Conservation (phyloP, 2,113 vertebrate species). For the Macquaria australasica region DNA sequence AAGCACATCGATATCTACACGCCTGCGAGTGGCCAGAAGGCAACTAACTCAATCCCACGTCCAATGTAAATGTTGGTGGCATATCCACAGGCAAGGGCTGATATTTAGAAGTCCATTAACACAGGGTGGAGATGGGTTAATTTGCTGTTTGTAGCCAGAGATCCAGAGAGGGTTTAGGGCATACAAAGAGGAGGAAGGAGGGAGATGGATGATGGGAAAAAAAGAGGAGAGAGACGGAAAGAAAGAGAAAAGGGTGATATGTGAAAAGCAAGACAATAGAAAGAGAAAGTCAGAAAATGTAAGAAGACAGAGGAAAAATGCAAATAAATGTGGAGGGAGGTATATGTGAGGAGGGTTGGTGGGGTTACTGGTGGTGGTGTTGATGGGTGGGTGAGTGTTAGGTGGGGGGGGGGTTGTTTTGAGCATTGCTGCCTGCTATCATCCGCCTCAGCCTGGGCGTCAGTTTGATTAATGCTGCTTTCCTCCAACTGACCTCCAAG, state of each 20-base stretch:
- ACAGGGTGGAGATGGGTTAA: constrained; percentile 78
- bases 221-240: background rate
- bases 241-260: constrained; percentile 24
- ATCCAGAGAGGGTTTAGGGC: constrained; percentile 59
- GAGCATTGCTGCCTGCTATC: constrained; percentile 75
- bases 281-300: constrained; percentile 9
- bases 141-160: constrained; percentile 72
- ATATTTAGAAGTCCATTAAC: constrained; percentile 85
- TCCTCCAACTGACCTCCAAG: constrained; percentile 82
- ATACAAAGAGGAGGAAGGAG: constrained; percentile 35
- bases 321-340: constrained; percentile 50
- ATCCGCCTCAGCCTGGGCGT: constrained; percentile 72
- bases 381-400: constrained; percentile 24
- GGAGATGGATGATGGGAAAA: constrained; percentile 35
- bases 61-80: constrained; percentile 77
- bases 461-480: constrained; percentile 83
- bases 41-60: constrained; percentile 68
- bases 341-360: constrained; percentile 6
- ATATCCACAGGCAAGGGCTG: constrained; percentile 76
- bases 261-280: constrained; percentile 15
- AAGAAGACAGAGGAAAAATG: constrained; percentile 28
- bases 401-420: constrained; percentile 54
- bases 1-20: constrained; percentile 63
- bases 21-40: constrained; percentile 64
- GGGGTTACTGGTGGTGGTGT: constrained; percentile 6